Evolutionary conservation across 2,888 invertebrate species (phyloP).

Genomic region (Fissipunctia ypsillon): DNA sequence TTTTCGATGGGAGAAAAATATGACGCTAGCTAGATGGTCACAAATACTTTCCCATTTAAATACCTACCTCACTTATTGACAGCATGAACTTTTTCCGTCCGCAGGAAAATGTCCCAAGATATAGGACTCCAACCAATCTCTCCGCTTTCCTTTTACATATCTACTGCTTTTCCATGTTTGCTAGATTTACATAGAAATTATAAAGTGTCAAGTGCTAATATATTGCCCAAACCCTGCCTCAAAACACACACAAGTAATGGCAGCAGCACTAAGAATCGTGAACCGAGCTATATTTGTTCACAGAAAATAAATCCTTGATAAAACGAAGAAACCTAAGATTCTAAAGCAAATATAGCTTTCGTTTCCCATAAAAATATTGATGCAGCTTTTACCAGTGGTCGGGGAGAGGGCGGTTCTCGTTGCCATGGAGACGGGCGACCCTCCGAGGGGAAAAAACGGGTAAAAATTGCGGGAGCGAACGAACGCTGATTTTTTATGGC

Average conservation of each 20-base stretch:
- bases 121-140: too few species aligned
- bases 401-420: constrained; percentile 79
- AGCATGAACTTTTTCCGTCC: not conserved
- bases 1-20: not conserved
- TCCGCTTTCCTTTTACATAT: too few species aligned
- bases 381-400: constrained; percentile 81
- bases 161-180: not conserved
- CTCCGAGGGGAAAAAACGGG: constrained; percentile 90
- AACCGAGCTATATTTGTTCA: constrained; percentile 25
- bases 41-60: not conserved
- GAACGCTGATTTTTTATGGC: constrained; percentile 90
- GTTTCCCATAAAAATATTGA: constrained; percentile 86
- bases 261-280: not conserved
- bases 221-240: not conserved
- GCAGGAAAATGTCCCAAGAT: not conserved
- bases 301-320: constrained; percentile 38
- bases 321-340: constrained; percentile 63
- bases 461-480: constrained; percentile 89
- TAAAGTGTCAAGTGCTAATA: not conserved
- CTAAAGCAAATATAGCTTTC: constrained; percentile 71
- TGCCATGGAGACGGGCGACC: constrained; percentile 87
- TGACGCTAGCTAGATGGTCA: not conserved
- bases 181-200: not conserved
- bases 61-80: not conserved
- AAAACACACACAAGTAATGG: not conserved